These are phyloP conservation scores for Arizona elegans DNA, from an alignment of 2,113 vertebrate species.

Conservation along the genomic window DNA sequence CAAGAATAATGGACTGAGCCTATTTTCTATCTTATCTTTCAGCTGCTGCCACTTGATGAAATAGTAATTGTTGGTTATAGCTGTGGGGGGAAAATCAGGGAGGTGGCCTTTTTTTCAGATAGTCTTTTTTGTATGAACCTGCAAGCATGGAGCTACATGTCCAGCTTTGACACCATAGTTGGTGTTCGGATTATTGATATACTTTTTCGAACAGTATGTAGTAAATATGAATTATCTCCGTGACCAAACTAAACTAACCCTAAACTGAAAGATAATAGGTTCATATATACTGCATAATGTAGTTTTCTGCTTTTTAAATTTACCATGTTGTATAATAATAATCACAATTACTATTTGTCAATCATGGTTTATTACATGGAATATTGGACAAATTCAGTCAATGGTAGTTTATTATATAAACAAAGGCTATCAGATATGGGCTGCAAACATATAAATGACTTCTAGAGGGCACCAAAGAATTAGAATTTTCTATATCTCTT, in stretches of 20 bases:
- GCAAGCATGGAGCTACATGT: neutral
- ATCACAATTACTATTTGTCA: neutral
- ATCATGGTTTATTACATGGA: neutral
- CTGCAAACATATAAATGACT: neutral
- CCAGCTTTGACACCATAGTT: neutral
- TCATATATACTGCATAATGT: neutral
- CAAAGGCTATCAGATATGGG: neutral
- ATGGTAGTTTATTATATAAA: neutral
- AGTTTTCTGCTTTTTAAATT: neutral
- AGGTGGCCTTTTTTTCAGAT: neutral
- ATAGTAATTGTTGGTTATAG: neutral
- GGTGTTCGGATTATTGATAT: neutral
- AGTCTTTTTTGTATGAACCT: neutral
- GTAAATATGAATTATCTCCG: neutral
- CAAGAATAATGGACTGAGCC: neutral
- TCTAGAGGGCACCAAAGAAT: neutral
- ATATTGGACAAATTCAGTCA: neutral
- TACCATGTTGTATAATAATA: neutral
- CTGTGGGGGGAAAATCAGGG: neutral
- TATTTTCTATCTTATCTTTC: neutral
- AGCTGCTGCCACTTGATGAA: neutral
- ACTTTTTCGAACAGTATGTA: neutral
- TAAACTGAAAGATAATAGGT: neutral
- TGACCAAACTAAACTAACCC: neutral
- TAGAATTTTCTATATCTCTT: neutral